phyloP scores from a whole-genome alignment of 2,113 vertebrate species.

The Gulo gulo region DNA sequence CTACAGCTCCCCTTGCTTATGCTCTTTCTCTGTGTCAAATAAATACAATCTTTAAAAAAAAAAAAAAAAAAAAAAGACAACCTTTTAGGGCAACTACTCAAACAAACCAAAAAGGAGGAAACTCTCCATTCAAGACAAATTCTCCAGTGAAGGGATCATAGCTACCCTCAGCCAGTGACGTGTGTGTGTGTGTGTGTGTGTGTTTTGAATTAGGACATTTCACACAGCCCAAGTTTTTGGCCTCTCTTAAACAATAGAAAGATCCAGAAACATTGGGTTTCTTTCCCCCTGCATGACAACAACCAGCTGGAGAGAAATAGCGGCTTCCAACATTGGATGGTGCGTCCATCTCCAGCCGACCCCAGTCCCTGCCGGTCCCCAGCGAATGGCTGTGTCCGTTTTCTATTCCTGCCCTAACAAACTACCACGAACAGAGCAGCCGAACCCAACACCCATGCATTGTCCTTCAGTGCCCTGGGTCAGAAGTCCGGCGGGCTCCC shows the following conservation, averaged over 20 bases:
- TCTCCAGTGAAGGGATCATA: neutral
- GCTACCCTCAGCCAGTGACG: neutral
- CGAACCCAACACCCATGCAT: neutral
- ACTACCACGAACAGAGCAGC: accelerated
- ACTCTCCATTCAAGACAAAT: neutral
- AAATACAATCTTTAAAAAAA: neutral
- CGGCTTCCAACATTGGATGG: neutral
- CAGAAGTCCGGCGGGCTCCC: neutral
- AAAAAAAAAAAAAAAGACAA: neutral
- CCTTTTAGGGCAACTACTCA: neutral
- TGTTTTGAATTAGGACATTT: neutral
- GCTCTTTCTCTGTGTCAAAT: neutral
- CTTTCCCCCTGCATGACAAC: neutral
- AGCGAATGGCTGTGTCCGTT: accelerated
- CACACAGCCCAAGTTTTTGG: neutral
- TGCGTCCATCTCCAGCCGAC: accelerated
- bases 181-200: no score
- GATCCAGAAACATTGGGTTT: neutral
- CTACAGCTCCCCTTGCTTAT: neutral
- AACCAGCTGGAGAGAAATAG: accelerated
- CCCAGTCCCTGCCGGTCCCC: neutral
- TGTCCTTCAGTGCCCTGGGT: neutral
- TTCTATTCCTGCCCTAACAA: neutral
- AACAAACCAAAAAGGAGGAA: neutral
- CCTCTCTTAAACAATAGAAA: neutral